Evolutionary conservation across 2,797 vertebrate genomes (phyloP), one percentile per base, ranked within the genome.

Genomic region (Myripristis jacobus): DNA sequence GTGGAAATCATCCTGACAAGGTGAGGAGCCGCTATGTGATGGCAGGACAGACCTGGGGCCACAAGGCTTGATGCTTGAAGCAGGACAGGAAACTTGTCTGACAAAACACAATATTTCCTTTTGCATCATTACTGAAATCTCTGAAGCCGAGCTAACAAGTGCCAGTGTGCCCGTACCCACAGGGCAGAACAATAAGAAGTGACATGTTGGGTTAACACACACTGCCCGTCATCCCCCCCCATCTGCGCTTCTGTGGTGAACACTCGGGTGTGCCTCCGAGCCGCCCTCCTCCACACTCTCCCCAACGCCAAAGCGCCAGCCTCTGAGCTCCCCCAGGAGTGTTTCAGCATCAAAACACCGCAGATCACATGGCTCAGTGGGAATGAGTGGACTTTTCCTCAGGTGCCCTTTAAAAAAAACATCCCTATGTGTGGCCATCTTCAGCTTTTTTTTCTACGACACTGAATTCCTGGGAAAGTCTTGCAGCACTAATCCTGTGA

Each of bases 1-100:
- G 85, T 84, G 84, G 83, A 89, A 92, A 91, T 92, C 75, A 68
- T 51, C 68, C 69, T 75, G 87, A 89, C 85, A 87, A 77, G 50
- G 29, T 78, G 74, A 67, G 79, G 71, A 83, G 73, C 62, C 70
- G 57, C 75, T 44, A 44, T 7, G 36, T 57, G 81, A 80, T 71
- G 76, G 69, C 25, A 66, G 72, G 75, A 75, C 19, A 3, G 38
- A 63, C 50, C 58, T 27, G 57, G 69, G 55, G 68, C 47, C 66
- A 52, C 46, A 66, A 51, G 6, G 36, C 53, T 46, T 34, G 24
- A 67, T 55, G 48, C 60, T 72, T 68, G 66, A 27, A 47, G 62
- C 47, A 71, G 65, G 66, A 75, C 62, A 64, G 51, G 70, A 77
- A 73, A 70, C 31, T 43, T 25, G 48, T 65, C 52, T 67, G 59